phyloP scores from a whole-genome alignment of 2,888 invertebrate species.

The Dasysyrphus albostriatus region DNA sequence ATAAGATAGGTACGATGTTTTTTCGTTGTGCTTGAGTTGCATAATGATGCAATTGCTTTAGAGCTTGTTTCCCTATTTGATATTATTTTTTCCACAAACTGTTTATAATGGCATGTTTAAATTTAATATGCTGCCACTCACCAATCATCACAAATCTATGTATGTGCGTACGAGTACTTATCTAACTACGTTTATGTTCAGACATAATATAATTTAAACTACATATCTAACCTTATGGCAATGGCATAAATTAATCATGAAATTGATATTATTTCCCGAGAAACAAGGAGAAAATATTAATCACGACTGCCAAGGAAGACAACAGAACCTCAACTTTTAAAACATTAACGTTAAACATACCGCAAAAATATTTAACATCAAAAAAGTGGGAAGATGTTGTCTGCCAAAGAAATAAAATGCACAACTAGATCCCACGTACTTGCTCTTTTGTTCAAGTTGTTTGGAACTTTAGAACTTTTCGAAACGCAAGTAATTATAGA shows the following conservation, averaged over 20 bases:
- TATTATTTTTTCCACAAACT: not conserved
- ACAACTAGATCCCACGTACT: too few species aligned
- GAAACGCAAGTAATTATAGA: too few species aligned
- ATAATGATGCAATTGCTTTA: not conserved
- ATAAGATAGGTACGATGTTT: not conserved
- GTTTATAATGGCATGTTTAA: not conserved
- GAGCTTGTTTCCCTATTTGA: not conserved
- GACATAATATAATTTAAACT: not conserved
- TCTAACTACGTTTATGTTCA: not conserved
- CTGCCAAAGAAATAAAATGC: too few species aligned
- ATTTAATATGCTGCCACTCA: not conserved
- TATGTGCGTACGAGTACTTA: too few species aligned
- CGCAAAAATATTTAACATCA: too few species aligned
- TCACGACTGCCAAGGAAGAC: too few species aligned
- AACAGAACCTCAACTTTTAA: too few species aligned
- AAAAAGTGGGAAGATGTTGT: too few species aligned
- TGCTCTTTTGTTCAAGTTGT: too few species aligned
- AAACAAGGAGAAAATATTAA: too few species aligned
- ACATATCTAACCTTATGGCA: not conserved
- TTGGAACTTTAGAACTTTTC: too few species aligned
- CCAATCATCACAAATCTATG: not conserved
- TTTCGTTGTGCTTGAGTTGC: constrained; percentile 14
- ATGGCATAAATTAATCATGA: not conserved
- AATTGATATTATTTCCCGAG: not conserved
- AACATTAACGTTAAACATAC: too few species aligned